Evolutionary conservation across 2,888 invertebrate genomes (phyloP), one percentile per base, ranked within the genome.

Genomic region (Acanthacorydalis orientalis): DNA sequence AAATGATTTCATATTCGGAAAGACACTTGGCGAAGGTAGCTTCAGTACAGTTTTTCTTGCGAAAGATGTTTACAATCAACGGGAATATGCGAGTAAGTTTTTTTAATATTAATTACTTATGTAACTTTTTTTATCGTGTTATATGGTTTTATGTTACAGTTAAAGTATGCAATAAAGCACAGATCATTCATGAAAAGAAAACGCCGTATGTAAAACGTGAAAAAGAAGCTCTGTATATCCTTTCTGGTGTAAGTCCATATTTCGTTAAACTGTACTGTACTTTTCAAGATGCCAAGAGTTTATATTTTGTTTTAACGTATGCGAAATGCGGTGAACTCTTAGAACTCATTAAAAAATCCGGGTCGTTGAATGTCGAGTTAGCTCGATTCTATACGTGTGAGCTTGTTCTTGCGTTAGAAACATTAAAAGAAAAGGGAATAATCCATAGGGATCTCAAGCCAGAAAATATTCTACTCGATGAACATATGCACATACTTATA

Each of bases 401-500:
- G 70, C 76, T 97, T 56, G 72, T 96, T 47, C 70, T 84, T 55
- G 97, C 95, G 14, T 73, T 97, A 57, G 92, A 95, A 67, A 83
- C 89, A 60, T 79, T 97, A 65, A 92, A 93, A 62, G 75, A 78
- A 38, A 77, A 86, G 56, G 83, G 83, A 52, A 85, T 97, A 53
- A 84, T 96, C 58, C 97, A 97, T 68, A 80, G 95, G 50, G 97
- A 98, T 68, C 73, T 98, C 56, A 98, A 98, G 64, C 98, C 98
- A 7, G 93, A 98, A 68, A 98, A 99, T 69, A 91, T 98, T 57
- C 73, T 99, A 44, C 70, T 99, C 55, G 89, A 88, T 67, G 90
- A 91, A 63, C 81, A 86, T 57, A 95, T 96, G 86, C 97, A 99
- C 68, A 83, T 96, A 54, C 75, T 90, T 59, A 85, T 98, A 51